These are phyloP conservation scores for Coleophora flavipennella DNA, from an alignment of 2,888 invertebrate species.

Conservation along the genomic window DNA sequence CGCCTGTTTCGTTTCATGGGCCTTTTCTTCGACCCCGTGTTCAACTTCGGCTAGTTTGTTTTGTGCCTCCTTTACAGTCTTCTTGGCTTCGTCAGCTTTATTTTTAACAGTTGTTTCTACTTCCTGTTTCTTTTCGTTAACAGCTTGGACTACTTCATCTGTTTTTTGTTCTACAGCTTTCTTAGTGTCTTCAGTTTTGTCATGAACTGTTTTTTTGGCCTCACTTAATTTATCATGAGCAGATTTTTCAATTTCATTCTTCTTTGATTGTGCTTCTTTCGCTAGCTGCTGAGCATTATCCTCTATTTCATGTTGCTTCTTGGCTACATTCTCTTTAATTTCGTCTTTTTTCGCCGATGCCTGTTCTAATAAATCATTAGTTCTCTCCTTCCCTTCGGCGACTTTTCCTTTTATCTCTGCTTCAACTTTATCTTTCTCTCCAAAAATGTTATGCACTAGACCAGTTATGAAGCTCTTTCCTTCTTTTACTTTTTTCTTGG, in stretches of 20 bases:
- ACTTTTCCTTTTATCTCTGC: constrained; percentile 49
- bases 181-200: constrained; percentile 18
- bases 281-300: constrained; percentile 26
- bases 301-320: constrained; percentile 38
- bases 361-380: constrained; percentile 42
- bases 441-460: constrained; percentile 57
- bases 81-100: constrained; percentile 6
- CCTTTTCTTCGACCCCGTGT: constrained; percentile 19
- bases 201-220: constrained; percentile 22
- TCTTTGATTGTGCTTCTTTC: constrained; percentile 11
- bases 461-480: constrained; percentile 60
- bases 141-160: constrained; percentile 16
- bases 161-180: constrained; percentile 24
- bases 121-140: constrained; percentile 16
- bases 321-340: constrained; percentile 31
- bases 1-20: constrained; percentile 21
- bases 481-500: constrained; percentile 59
- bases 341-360: constrained; percentile 45
- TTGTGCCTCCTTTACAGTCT: constrained; percentile 10
- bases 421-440: constrained; percentile 61
- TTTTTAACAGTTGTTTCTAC: constrained; percentile 3
- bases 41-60: constrained; percentile 16
- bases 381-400: constrained; percentile 46
- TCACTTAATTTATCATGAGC: constrained; percentile 14
- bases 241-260: constrained; percentile 14